Base-by-base conservation (phyloP, 2,888 invertebrate species). In the Metellina segmentata region DNA sequence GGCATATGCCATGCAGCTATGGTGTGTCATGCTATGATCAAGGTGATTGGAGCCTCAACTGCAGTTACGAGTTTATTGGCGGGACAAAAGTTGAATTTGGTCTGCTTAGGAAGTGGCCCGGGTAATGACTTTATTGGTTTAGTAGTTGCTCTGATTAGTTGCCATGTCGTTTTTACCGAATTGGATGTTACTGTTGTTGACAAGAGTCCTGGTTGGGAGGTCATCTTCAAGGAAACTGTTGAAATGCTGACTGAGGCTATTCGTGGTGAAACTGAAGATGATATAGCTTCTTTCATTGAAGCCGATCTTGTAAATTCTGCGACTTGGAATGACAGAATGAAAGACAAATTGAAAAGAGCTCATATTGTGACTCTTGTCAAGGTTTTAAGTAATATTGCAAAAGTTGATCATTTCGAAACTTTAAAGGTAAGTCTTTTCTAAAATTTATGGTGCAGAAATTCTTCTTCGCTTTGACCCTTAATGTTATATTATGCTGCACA, bases 71-170 rank as follows among this genome's bases (percentile, higher is more conserved):
- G 48, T 49, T 8, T 51, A 51, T 51, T 77, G 16, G 16, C 48
- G 7, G 49, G 61, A 16, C 34, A 85, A 20, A 69, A 19, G 20
- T 49, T 77, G 49, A 53, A 85, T 11, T 49, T 85, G 16, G n/a
- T 78, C 0, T 75, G 75, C 13, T 7, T 85, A 34, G 85, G 85
- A 69, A 75, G 85, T 0, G 85, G 85, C 13, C 85, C 85, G n/a
- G 77, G 85, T 6, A 69, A 77, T 19, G 85, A 77, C 7, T 49
- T 70, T 0, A 20, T 85, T 13, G 85, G 85, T 9, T 77, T 85
- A 48, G 48, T 53, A 11, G 34, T 48, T 69, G 85, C 85, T 7
- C 19, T 85, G 9, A 16, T 70, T 20, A 34, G 48, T 49, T n/a
- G 8, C 0, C 34, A 48, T 69, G 19, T 61, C 19, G 49, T 49